A percentile compares a stretch with the other conserved stretches of the same genome.
These are phyloP conservation scores for Pilophorus perplexus DNA, from an alignment of 2,888 invertebrate genomes.

Conservation along the genomic window DNA sequence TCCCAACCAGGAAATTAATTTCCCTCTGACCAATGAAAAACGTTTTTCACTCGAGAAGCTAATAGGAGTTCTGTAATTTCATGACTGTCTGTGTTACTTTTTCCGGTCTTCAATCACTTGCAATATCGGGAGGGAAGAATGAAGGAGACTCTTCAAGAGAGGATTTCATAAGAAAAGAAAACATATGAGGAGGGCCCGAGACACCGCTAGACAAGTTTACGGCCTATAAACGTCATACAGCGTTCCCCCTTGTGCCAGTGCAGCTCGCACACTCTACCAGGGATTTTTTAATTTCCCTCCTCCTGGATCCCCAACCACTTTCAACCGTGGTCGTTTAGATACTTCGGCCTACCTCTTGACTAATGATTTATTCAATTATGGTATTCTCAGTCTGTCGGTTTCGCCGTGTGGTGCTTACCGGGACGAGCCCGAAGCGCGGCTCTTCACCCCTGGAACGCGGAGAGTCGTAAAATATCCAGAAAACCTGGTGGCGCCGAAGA, in stretches of 20 bases:
- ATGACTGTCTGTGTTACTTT: too few species aligned
- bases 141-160: not conserved
- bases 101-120: not conserved
- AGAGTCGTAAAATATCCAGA: too few species aligned
- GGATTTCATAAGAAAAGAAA: conserved; percentile 8
- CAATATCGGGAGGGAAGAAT: not conserved
- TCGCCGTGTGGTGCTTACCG: too few species aligned
- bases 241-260: not conserved
- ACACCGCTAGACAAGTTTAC: conserved; percentile 14
- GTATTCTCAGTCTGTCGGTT: conserved; percentile 9
- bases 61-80: too few species aligned
- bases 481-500: too few species aligned
- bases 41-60: too few species aligned
- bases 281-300: conserved; percentile 12
- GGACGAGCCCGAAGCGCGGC: too few species aligned
- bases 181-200: not conserved
- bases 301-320: not conserved
- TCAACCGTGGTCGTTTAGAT: conserved; percentile 13
- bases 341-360: conserved; percentile 5
- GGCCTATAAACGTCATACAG: conserved; percentile 12
- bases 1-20: too few species aligned
- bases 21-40: too few species aligned
- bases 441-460: too few species aligned
- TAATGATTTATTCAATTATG: conserved; percentile 17
- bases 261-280: not conserved